Conservation (phyloP, 2,888 invertebrate species). For the Sturmia bella region DNA sequence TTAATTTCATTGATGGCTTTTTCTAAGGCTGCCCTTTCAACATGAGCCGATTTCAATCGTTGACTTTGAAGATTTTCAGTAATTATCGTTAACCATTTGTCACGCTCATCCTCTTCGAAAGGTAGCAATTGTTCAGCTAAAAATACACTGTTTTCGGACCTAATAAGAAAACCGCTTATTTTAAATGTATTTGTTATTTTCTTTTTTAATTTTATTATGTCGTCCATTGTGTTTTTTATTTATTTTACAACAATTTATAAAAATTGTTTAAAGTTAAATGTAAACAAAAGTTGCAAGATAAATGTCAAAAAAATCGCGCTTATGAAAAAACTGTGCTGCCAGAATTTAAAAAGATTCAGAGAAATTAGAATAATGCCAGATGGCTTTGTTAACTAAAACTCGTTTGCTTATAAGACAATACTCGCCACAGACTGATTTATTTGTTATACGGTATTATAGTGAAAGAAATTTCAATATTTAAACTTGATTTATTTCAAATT, state of each 20-base stretch:
- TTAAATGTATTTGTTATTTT: constrained; percentile 88
- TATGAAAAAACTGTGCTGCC: background rate
- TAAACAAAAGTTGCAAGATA: constrained; percentile 42
- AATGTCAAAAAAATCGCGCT: constrained; percentile 20
- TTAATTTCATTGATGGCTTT: constrained; percentile 83
- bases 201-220: constrained; percentile 81
- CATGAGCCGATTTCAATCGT: constrained; percentile 87
- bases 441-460: no score
- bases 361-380: no score
- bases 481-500: no score
- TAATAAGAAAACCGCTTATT: constrained; percentile 88
- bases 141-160: constrained; percentile 88
- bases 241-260: background rate
- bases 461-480: no score
- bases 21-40: constrained; percentile 88
- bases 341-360: background rate
- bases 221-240: constrained; percentile 72
- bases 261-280: constrained; percentile 32
- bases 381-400: no score
- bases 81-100: constrained; percentile 88
- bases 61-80: constrained; percentile 90
- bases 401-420: no score
- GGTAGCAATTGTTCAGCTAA: constrained; percentile 88
- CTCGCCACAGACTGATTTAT: no score
- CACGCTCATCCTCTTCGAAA: constrained; percentile 84